phyloP scores from a whole-genome alignment of 2,113 vertebrate species.

The Aleadryas rufinucha region DNA sequence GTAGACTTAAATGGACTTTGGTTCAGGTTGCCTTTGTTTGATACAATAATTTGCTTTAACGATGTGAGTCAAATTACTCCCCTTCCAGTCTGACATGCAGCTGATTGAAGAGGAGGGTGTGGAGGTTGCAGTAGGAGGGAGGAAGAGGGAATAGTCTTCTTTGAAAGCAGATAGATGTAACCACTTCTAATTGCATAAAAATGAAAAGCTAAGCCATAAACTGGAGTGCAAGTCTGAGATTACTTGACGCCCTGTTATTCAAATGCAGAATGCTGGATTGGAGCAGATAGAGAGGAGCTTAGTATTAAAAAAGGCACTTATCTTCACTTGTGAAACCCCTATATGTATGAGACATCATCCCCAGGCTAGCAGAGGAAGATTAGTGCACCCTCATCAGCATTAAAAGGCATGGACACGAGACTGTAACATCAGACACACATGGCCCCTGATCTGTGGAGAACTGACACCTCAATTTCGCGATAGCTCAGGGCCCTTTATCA shows the following conservation, averaged over 20 bases:
- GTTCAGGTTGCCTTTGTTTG: not conserved
- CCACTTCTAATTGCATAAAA: slow-evolving; percentile 7
- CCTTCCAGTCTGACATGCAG: not conserved
- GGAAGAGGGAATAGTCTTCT: not conserved
- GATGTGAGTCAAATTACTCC: not conserved
- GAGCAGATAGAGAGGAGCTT: slow-evolving; percentile 15
- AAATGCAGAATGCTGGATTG: not conserved
- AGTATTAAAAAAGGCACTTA: slow-evolving; percentile 22
- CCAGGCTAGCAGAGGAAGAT: not conserved
- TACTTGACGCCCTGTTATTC: not conserved
- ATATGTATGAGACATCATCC: not conserved
- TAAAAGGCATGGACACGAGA: not conserved
- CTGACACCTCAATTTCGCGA: not conserved
- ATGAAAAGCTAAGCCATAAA: slow-evolving; percentile 32
- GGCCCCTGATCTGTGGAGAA: not conserved
- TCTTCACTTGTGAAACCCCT: not conserved
- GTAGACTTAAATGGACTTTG: not conserved
- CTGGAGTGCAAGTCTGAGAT: not conserved
- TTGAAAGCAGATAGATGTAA: slow-evolving; percentile 19
- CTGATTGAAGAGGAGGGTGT: not conserved
- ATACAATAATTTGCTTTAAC: not conserved
- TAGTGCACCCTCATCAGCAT: not conserved
- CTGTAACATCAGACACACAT: not conserved
- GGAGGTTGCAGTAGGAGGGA: not conserved
- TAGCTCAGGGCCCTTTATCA: not conserved